Conservation (phyloP, 2,113 vertebrate species). For the Clarias gariepinus region DNA sequence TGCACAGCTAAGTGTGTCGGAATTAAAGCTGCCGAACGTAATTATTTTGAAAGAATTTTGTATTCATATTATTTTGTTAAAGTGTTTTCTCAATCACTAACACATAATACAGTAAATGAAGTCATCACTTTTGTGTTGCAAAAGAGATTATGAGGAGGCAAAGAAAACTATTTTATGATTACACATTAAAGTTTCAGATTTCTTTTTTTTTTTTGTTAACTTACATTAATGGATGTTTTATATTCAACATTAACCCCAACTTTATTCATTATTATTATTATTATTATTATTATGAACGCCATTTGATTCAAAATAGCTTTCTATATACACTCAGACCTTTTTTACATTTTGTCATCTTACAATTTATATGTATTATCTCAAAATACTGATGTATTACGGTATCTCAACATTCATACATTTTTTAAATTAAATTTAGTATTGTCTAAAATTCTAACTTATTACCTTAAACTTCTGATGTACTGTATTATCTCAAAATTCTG, state of each 20-base stretch:
- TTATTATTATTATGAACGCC: not conserved
- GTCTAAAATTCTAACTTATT: no score
- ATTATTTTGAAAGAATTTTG: not conserved
- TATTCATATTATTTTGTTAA: not conserved
- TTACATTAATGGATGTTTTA: not conserved
- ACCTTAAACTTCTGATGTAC: no score
- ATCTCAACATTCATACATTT: no score
- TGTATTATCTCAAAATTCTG: not conserved
- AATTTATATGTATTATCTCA: no score
- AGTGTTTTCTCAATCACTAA: no score
- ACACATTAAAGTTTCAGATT: no score
- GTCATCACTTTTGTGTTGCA: not conserved
- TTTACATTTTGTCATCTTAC: no score
- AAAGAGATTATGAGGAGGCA: not conserved
- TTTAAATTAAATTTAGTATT: no score
- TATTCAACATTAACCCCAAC: not conserved
- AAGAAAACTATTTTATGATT: not conserved
- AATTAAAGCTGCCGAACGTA: not conserved
- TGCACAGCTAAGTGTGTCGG: not conserved
- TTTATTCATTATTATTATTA: not conserved
- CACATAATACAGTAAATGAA: not conserved
- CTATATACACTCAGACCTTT: no score
- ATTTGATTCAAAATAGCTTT: not conserved
- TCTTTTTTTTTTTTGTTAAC: no score
- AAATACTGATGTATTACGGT: no score